Evolutionary conservation across 1,140 invertebrate genomes (phyloP), one percentile per base, ranked within the genome.

Genomic region (Limonius californicus): DNA sequence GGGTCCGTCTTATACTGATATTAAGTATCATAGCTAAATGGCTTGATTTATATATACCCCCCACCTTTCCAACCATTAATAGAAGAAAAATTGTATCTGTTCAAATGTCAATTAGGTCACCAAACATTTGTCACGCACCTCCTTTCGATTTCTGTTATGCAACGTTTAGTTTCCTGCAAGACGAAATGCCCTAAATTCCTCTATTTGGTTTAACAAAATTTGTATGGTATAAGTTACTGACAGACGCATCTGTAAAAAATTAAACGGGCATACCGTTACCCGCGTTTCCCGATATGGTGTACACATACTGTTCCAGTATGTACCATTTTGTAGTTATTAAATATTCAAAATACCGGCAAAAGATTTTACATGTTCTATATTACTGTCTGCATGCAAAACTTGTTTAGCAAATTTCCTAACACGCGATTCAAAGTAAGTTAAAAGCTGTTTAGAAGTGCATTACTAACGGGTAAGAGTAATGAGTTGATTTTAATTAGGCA

Each of bases 301-400:
- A 45, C 12, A 15, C 42, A 45, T 45, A 15, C 14, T 45, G 42
- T 45, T 45, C 42, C 42, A 45, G 4, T 45, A 18, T n/a, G 42
- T 45, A 45, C 42, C 42, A 45, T 18, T 45, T 45, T 45, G 42
- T 27, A 45, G 42, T 15, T 45, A 45, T 45, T 45, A 45, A 18
- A n/a, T 45, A 45, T 45, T 45, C 42, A n/a, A 45, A 45, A 45
- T n/a, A 9, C 23, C 23, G 23, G 42, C 14, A n/a, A 45, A 45
- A 45, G 42, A 18, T 45, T 45, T 45, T 45, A 18, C 42, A 45
- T 45, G 14, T n/a, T n/a, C 42, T 12, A 6, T 45, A 45, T 18
- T 45, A 45, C 16, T 45, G 16, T 45, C 42, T 45, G 16, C 42
- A 45, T 45, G 42, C n/a, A 45, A 45, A 45, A 45, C 6, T 15